Base-by-base conservation (phyloP, 2,888 invertebrate genomes). In the Alitta virens region DNA sequence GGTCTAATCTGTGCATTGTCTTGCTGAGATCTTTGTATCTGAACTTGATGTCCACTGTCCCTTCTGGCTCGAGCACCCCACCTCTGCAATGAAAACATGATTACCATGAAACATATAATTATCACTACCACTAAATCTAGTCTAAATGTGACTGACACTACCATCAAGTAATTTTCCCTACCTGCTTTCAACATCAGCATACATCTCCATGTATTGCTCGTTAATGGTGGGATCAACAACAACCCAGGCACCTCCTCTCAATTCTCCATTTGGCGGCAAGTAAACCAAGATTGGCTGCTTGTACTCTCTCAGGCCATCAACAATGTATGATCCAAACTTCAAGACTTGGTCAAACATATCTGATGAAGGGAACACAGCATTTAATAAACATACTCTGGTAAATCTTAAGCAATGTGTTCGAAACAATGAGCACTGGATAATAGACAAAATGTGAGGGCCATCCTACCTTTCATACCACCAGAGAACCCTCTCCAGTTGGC, bases 401-500 rank as follows among this genome's bases (percentile, higher is more conserved):
- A n/a, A n/a, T n/a, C n/a, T n/a, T n/a, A n/a, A n/a, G n/a, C n/a
- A n/a, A n/a, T n/a, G n/a, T n/a, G n/a, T n/a, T n/a, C n/a, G n/a
- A n/a, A n/a, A n/a, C n/a, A n/a, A n/a, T n/a, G n/a, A n/a, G n/a
- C n/a, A n/a, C n/a, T n/a, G n/a, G n/a, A n/a, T n/a, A n/a, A n/a
- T n/a, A n/a, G n/a, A n/a, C n/a, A n/a, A n/a, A n/a, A n/a, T n/a
- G n/a, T n/a, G n/a, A n/a, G n/a, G n/a, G n/a, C n/a, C 12, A 12
- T 53, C 66, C 26, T 71, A 84, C 85, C 93, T 87, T 99, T 99
- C 91, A 99, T 98, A 68, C 99, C 99, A 12, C 98, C 98, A 66
- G 97, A 98, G 83, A 99, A 99, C 0, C 99, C 99, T 82, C 99
- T 87, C 96, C 99, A 99, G 84, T 99, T 99, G 23, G 99, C 99